phyloP scores from a whole-genome alignment of 2,888 invertebrate genomes.

The Aleiodes testaceus region DNA sequence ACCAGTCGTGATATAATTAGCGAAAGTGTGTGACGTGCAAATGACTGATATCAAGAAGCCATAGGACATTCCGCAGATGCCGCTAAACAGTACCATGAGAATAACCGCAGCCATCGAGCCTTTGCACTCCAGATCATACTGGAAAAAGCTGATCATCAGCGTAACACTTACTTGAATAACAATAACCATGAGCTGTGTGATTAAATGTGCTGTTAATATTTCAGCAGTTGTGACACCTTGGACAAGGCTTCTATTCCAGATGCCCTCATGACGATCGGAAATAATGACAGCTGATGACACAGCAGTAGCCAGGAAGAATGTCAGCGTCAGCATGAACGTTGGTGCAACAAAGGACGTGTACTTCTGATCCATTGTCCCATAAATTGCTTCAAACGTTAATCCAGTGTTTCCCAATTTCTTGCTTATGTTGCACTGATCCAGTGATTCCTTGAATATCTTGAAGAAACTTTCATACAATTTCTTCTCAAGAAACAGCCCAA shows the following conservation, averaged over 20 bases:
- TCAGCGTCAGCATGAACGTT: slow-evolving; percentile 87
- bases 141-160: slow-evolving; percentile 77
- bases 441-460: slow-evolving; percentile 78
- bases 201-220: slow-evolving; percentile 86
- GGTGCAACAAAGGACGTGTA: slow-evolving; percentile 90
- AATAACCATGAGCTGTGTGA: slow-evolving; percentile 84
- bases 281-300: slow-evolving; percentile 89
- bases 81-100: slow-evolving; percentile 81
- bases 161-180: slow-evolving; percentile 80
- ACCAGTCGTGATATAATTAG: slow-evolving; percentile 90
- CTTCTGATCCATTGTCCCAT: slow-evolving; percentile 80
- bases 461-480: slow-evolving; percentile 81
- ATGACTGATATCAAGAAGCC: slow-evolving; percentile 88
- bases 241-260: slow-evolving; percentile 90
- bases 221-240: slow-evolving; percentile 87
- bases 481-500: slow-evolving; percentile 82
- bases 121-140: slow-evolving; percentile 77
- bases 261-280: slow-evolving; percentile 86
- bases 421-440: slow-evolving; percentile 79
- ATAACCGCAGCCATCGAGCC: slow-evolving; percentile 79
- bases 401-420: slow-evolving; percentile 77
- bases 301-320: slow-evolving; percentile 89
- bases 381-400: slow-evolving; percentile 80
- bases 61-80: slow-evolving; percentile 89
- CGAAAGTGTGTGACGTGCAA: slow-evolving; percentile 84